Conservation (phyloP, 2,888 invertebrate species). For the Nipponacmea schrenckii region DNA sequence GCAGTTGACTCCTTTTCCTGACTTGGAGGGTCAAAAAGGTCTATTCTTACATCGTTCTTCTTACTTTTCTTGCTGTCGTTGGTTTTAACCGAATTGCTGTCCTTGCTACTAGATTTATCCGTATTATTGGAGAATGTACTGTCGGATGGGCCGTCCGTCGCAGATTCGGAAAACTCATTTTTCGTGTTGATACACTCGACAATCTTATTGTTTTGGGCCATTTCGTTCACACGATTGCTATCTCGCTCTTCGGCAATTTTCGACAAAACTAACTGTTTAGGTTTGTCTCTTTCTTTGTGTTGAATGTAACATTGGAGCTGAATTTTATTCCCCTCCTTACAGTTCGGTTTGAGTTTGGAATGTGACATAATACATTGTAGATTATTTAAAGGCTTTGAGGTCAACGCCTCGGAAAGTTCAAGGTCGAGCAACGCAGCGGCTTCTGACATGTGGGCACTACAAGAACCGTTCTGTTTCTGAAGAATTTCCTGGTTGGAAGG, state of each 20-base stretch:
- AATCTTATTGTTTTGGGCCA: constrained; percentile 24
- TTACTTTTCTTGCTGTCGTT: constrained; percentile 47
- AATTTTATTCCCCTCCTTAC: constrained; percentile 48
- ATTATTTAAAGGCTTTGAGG: constrained; percentile 52
- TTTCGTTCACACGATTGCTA: constrained; percentile 21
- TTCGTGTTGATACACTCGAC: constrained; percentile 30
- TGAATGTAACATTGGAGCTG: constrained; percentile 57
- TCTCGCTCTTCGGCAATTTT: constrained; percentile 60
- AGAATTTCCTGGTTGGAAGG: constrained; percentile 61
- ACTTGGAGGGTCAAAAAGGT: constrained; percentile 61
- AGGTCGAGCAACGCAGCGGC: constrained; percentile 59
- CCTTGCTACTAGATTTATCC: constrained; percentile 46
- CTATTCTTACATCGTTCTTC: constrained; percentile 55
- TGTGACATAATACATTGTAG: constrained; percentile 53
- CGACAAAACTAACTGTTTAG: constrained; percentile 54
- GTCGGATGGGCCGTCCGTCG: constrained; percentile 47
- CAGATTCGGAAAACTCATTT: constrained; percentile 32
- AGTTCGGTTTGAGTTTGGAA: constrained; percentile 45
- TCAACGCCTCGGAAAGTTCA: constrained; percentile 54
- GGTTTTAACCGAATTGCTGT: constrained; percentile 42
- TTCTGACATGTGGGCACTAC: constrained; percentile 55
- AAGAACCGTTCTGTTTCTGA: constrained; percentile 54
- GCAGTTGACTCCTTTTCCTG: constrained; percentile 63
- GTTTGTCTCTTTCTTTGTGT: constrained; percentile 54
- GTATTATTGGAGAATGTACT: constrained; percentile 52